phyloP scores from a whole-genome alignment of 92 coral and sea anemone species.

The Isaurus tuberculatus region DNA sequence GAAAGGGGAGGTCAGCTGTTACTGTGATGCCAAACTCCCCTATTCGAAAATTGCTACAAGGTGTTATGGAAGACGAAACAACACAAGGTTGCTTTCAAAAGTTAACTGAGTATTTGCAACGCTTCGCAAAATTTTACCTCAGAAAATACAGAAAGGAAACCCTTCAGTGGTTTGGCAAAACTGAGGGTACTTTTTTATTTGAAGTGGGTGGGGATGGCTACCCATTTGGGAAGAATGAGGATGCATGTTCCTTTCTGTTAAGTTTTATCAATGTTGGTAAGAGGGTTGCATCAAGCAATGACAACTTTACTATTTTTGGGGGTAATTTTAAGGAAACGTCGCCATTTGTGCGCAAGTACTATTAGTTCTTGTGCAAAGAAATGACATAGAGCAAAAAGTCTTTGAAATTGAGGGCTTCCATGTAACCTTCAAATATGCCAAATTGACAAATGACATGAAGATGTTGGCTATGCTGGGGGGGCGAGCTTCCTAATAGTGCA shows the following conservation, averaged over 20 bases:
- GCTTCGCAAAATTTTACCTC: slow-evolving; percentile 65
- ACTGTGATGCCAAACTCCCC: slow-evolving; percentile 52
- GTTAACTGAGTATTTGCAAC: slow-evolving; percentile 57
- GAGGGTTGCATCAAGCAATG: slow-evolving; percentile 56
- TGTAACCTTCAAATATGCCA: slow-evolving; percentile 56
- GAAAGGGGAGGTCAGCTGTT: slow-evolving; percentile 24
- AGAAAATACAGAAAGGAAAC: slow-evolving; percentile 53
- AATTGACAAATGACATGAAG: slow-evolving; percentile 81
- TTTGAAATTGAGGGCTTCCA: slow-evolving; percentile 62
- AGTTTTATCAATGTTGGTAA: slow-evolving; percentile 69
- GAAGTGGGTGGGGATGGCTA: slow-evolving; percentile 72
- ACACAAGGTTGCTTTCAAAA: slow-evolving; percentile 54
- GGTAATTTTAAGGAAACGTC: slow-evolving; percentile 56
- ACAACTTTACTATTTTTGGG: slow-evolving; percentile 60
- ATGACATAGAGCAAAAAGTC: slow-evolving; percentile 50
- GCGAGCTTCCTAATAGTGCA: slow-evolving; percentile 70
- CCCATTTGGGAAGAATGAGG: slow-evolving; percentile 72
- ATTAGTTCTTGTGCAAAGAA: slow-evolving; percentile 40
- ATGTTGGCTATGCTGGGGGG: slow-evolving; percentile 85
- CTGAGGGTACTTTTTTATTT: slow-evolving; percentile 72
- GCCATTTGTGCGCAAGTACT: slow-evolving; percentile 34
- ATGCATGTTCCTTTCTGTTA: slow-evolving; percentile 67
- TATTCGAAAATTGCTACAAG: slow-evolving; percentile 58
- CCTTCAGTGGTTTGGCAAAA: slow-evolving; percentile 65
- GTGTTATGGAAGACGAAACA: slow-evolving; percentile 51